Conservation (phyloP, 2,888 invertebrate species). For the Zeuzera pyrina region DNA sequence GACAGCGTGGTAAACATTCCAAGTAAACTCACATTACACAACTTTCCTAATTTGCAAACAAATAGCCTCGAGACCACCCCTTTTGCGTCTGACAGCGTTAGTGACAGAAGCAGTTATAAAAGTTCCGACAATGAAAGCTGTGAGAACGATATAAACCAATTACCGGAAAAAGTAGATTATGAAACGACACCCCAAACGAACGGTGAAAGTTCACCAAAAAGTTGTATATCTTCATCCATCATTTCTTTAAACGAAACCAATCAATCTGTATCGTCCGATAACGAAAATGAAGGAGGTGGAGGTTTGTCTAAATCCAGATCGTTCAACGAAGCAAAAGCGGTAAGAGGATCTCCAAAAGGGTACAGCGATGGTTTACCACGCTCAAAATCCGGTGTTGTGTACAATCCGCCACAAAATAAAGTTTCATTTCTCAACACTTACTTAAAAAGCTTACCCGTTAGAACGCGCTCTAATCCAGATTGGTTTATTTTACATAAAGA, state of each 20-base stretch:
- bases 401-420: conserved; percentile 56
- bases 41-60: conserved; percentile 37
- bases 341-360: conserved; percentile 28
- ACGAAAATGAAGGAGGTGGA: conserved; percentile 32
- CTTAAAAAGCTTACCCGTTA: conserved; percentile 61
- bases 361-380: conserved; percentile 31
- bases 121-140: conserved; percentile 66
- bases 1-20: conserved; percentile 57
- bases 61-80: conserved; percentile 51
- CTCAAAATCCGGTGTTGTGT: conserved; percentile 52
- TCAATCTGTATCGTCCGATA: conserved; percentile 27
- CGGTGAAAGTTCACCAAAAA: conserved; percentile 20
- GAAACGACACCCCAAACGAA: conserved; percentile 20
- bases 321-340: conserved; percentile 36
- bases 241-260: conserved; percentile 33
- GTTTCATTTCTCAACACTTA: conserved; percentile 67
- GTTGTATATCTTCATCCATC: conserved; percentile 27
- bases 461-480: conserved; percentile 54
- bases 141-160: conserved; percentile 33
- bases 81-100: conserved; percentile 46
- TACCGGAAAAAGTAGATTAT: conserved; percentile 21
- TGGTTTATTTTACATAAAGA: conserved; percentile 49
- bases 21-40: conserved; percentile 47
- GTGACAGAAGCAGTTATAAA: conserved; percentile 66
- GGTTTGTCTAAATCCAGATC: conserved; percentile 57